Conservation (phyloP, 2,797 vertebrate genomes). For the Tapera naevia region DNA sequence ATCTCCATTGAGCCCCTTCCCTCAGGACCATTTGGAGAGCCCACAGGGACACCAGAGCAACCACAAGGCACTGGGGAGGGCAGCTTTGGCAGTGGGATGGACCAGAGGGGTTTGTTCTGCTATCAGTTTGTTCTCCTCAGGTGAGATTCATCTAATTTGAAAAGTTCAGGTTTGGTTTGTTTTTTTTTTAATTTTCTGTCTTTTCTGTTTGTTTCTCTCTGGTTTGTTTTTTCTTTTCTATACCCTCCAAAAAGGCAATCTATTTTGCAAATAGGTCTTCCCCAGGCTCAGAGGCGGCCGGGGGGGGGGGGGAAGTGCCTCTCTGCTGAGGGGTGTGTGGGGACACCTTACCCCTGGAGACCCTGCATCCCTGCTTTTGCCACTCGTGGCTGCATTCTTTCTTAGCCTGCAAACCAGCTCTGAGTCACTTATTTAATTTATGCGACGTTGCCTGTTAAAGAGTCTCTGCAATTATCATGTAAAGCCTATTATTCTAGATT, state of each 20-base stretch:
- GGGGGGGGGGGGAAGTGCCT: too few species aligned
- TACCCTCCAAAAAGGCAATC: background rate
- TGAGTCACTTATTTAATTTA: background rate
- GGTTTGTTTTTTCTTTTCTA: background rate
- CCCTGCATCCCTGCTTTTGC: rapidly evolving
- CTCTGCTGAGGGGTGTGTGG: background rate
- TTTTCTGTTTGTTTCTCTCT: background rate
- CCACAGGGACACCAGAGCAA: rapidly evolving
- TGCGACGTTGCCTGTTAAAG: background rate
- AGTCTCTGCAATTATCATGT: background rate
- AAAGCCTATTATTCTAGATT: background rate
- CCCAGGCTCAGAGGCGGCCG: rapidly evolving
- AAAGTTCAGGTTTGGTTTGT: background rate
- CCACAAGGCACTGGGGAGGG: rapidly evolving
- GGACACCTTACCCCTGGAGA: rapidly evolving
- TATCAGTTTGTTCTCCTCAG: too few species aligned
- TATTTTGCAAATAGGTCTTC: too few species aligned
- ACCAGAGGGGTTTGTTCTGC: background rate
- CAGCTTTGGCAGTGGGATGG: too few species aligned
- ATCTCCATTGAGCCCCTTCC: rapidly evolving
- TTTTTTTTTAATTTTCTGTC: too few species aligned
- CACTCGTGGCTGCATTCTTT: rapidly evolving
- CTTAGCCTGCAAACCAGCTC: background rate
- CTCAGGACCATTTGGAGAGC: background rate
- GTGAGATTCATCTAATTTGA: background rate